Conservation (phyloP, 2,888 invertebrate genomes). For the Helobdella robusta region DNA sequence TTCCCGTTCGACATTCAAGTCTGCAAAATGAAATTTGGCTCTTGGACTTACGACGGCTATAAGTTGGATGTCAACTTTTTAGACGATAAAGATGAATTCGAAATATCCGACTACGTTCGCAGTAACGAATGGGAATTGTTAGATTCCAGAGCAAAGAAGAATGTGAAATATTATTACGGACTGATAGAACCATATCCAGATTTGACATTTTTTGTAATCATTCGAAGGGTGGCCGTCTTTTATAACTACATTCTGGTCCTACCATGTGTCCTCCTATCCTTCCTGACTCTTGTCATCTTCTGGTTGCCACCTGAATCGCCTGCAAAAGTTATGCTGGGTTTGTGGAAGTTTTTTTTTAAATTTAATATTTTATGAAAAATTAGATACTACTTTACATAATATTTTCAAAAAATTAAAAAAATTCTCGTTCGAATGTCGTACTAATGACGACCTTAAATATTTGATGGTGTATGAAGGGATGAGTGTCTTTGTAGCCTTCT, state of each 20-base stretch:
- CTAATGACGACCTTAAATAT: not conserved
- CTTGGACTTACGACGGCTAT: constrained; percentile 46
- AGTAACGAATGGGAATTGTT: constrained; percentile 49
- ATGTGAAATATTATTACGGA: constrained; percentile 41
- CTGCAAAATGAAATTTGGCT: constrained; percentile 48
- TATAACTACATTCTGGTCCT: constrained; percentile 50
- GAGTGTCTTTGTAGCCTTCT: constrained; percentile 40
- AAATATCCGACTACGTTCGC: constrained; percentile 41
- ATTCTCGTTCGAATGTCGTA: no score
- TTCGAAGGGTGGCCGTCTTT: constrained; percentile 39
- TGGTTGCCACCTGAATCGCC: constrained; percentile 51
- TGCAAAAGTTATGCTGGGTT: constrained; percentile 49
- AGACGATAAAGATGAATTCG: constrained; percentile 27
- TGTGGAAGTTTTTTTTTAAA: constrained; percentile 25
- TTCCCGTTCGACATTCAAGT: constrained; percentile 49
- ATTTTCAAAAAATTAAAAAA: no score
- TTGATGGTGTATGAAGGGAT: constrained; percentile 33
- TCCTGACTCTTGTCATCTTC: constrained; percentile 48
- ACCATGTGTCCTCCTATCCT: constrained; percentile 50
- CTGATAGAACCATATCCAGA: constrained; percentile 45
- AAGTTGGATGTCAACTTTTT: constrained; percentile 36
- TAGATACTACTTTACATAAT: no score
- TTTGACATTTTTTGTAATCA: constrained; percentile 42
- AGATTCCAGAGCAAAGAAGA: constrained; percentile 38
- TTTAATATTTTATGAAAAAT: no score